Evolutionary conservation across 2,888 invertebrate species (phyloP).

Genomic region (Plutella xylostella): DNA sequence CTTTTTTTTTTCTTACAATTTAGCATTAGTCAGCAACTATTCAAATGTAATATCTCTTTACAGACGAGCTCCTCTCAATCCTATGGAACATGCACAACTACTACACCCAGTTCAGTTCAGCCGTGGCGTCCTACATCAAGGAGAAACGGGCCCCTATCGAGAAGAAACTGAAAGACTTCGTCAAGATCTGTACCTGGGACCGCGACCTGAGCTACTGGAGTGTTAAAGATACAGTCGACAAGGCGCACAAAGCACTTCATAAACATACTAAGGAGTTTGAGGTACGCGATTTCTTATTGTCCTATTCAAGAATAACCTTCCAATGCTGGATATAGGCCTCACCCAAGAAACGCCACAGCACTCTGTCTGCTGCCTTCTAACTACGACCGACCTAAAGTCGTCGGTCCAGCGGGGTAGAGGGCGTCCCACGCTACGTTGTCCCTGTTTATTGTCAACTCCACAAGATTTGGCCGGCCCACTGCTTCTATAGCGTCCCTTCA

Average conservation of each 20-base stretch:
- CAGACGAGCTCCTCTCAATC: slow-evolving; percentile 72
- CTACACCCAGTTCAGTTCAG: slow-evolving; percentile 81
- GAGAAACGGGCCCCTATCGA: slow-evolving; percentile 85
- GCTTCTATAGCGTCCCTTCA: no score
- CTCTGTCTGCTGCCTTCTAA: not conserved
- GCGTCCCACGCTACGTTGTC: no score
- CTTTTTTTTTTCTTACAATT: no score
- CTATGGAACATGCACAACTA: slow-evolving; percentile 88
- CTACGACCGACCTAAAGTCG: no score
- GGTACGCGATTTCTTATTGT: slow-evolving; percentile 36
- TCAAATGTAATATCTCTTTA: slow-evolving; percentile 21
- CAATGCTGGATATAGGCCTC: not conserved
- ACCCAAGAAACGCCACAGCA: not conserved
- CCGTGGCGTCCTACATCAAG: slow-evolving; percentile 74
- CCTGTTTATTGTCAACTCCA: no score
- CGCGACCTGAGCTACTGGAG: slow-evolving; percentile 95
- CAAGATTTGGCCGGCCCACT: no score
- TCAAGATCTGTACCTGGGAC: slow-evolving; percentile 95
- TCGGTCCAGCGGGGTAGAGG: no score
- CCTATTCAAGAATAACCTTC: no score
- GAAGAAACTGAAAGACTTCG: slow-evolving; percentile 91
- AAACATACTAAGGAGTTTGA: slow-evolving; percentile 90
- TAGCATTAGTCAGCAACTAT: no score
- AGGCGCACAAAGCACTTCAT: slow-evolving; percentile 87
- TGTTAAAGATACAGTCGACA: slow-evolving; percentile 88